These are phyloP conservation scores for Phalacrocorax brasilianus DNA, from an alignment of 2,113 vertebrate genomes.

Conservation along the genomic window DNA sequence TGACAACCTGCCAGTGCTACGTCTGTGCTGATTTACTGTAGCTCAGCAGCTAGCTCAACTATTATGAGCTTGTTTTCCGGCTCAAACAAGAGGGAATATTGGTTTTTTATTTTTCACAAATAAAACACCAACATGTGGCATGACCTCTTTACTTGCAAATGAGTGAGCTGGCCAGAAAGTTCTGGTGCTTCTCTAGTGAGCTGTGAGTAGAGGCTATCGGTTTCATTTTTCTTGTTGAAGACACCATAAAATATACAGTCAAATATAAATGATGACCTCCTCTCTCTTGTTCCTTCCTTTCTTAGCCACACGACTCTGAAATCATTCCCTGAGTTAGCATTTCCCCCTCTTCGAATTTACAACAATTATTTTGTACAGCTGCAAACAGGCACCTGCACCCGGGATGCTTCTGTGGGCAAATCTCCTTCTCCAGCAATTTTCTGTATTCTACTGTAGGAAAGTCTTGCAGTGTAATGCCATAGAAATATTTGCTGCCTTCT, in stretches of 20 bases:
- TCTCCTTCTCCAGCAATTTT: neutral
- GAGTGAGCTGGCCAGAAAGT: neutral
- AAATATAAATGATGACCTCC: neutral
- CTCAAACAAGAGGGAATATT: neutral
- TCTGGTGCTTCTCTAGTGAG: neutral
- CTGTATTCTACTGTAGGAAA: neutral
- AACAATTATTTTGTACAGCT: neutral
- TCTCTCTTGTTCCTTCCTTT: neutral
- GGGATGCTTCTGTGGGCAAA: neutral
- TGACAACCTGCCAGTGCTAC: neutral
- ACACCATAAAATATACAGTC: neutral
- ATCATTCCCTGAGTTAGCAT: neutral
- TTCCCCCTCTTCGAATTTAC: neutral
- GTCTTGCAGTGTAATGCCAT: neutral
- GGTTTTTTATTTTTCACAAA: neutral
- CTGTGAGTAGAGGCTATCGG: neutral
- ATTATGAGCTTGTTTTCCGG: neutral
- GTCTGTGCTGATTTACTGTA: neutral
- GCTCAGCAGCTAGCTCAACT: neutral
- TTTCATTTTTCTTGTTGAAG: neutral
- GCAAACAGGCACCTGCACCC: no score
- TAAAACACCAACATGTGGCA: neutral
- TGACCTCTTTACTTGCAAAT: neutral
- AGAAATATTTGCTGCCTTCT: neutral
- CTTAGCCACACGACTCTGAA: neutral